Evolutionary conservation across 2,113 vertebrate species (phyloP), one percentile per base, ranked within the genome.

Genomic region (Pholis gunnellus): DNA sequence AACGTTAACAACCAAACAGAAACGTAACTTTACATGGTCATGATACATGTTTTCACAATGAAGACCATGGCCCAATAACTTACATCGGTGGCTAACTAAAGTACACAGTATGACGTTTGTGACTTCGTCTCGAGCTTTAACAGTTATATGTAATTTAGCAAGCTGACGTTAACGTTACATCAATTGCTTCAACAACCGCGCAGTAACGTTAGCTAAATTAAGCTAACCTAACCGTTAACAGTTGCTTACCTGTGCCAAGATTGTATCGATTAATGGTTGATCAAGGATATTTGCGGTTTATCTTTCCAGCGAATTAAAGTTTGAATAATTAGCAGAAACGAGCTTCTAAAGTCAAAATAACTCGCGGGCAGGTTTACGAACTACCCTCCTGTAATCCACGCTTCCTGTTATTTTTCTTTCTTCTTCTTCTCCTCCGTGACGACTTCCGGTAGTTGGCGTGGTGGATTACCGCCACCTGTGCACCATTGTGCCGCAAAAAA

Each of bases 391-490:
- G 0, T 0, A 9, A 8, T 5, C 29, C 17, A 34, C 15, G 29
- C 61, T 38, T 40, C 5, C 20, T 61, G 57, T 42, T 52, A 9
- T 6, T 17, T 1, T 18, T 36, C 1, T 36, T 22, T 4, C 18
- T 57, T 22, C 57, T 40, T 42, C n/a, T 64, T 29, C n/a, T 61
- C 17, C 46, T 34, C 18, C 6, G 14, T 17, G 15, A 8, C 1
- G 1, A 17, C 1, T 66, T 75, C 72, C 54, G 66, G 29, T 34
- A 29, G 34, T 8, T 44, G 29, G 6, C 15, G 9, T 6, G 13
- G 38, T 14, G 17, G 13, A 2, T 6, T 50, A 60, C 31, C 46
- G 87, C 78, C 88, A 4, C 83, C 81, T 87, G 52, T 13, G 66
- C 44, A 52, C 57, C 11, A 15, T 38, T 14, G 60, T 29, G 67